Base-by-base conservation (phyloP, 1,140 invertebrate species). In the Geopemphigus sp. region DNA sequence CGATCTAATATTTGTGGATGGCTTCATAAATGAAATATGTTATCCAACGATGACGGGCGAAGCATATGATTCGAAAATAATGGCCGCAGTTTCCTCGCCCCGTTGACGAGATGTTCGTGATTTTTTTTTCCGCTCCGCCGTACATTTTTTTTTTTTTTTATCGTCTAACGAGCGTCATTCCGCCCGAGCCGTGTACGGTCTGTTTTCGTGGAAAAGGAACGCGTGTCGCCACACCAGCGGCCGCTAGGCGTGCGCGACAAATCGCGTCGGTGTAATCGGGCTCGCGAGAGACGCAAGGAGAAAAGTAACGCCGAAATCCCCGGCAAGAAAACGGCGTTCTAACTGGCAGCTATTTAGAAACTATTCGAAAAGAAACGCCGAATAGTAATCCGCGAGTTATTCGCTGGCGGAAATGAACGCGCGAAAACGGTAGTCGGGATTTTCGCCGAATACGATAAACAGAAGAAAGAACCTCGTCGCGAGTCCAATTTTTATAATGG, bases 1-100 rank as follows among this genome's bases (percentile, higher is more conserved):
- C 68, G 45, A 53, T 72, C 68, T 53, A 72, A 72, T 72, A 72
- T 72, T 47, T 72, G 68, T 72, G 29, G 68, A 72, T 47, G 45
- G 26, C 24, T 47, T 72, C 68, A 72, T 72, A 73, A 73, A 73
- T 73, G 70, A 73, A 73, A 73, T 53, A 73, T 73, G 47, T 54
- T 19, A 73, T 73, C 24, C 47, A 73, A 73, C 54, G 26, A 73
- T 32, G 70, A 73, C 53, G 70, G 19, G 19, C 17, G 50, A 56
- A 73, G 70, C 50, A 73, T 73, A 73, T 73, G 70, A 73, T 73
- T 73, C 29, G 70, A 73, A 73, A 54, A 73, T 73, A 73, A 73
- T 73, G 50, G 50, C 24, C 26, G 50, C 29, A 29, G 19, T 73
- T 56, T 73, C 70, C 53, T 73, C 54, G 54, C 54, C 70, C 70